Evolutionary conservation across 2,113 vertebrate species (phyloP), one percentile per base, ranked within the genome.

Genomic region (Neolamprologus sp.): DNA sequence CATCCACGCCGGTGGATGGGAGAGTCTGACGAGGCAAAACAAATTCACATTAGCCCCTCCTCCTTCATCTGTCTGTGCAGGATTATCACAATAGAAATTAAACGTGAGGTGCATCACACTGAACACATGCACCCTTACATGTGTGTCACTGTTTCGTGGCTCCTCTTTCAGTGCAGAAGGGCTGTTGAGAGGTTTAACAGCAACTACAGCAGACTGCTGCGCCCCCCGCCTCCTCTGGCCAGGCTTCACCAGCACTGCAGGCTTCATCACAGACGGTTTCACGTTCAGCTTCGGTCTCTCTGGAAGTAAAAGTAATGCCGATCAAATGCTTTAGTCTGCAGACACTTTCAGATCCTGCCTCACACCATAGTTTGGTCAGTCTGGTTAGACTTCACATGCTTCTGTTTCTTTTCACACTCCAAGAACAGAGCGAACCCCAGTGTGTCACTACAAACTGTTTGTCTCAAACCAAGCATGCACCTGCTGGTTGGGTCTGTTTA

Each of bases 241-340:
- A 40, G 96, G 87, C 79, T 96, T 97, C 9, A 96, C 81, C 9
- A 96, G 96, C 21, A 92, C 93, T 0, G 94, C 83, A 19, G 93
- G 94, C 91, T 97, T 98, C 90, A 97, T 91, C 9, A 98, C 96
- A 4, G 93, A 97, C 0, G 97, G 97, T 91, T 98, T 98, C 91
- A 98, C 97, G 55, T 96, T 98, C 92, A 97, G 90, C 88, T 97
- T 98, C 53, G 97, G 95, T 85, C 97, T 97, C 95, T 95, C 98
- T 99, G 85, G 0, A 95, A 94, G 84, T 45, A 4, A 33, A 21
- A 19, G 21, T 19, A 19, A 21, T 23, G n/a, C 37, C 3, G 5
- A 73, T 73, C 13, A 73, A 45, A 73, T 7, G 68, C 68, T 45
- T 73, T 42, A 45, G 37, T 45, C 37, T 26, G 68, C 13, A 9